These are phyloP conservation scores for Eriocheir sinensis DNA, from an alignment of 1,140 invertebrate genomes.

Conservation along the genomic window DNA sequence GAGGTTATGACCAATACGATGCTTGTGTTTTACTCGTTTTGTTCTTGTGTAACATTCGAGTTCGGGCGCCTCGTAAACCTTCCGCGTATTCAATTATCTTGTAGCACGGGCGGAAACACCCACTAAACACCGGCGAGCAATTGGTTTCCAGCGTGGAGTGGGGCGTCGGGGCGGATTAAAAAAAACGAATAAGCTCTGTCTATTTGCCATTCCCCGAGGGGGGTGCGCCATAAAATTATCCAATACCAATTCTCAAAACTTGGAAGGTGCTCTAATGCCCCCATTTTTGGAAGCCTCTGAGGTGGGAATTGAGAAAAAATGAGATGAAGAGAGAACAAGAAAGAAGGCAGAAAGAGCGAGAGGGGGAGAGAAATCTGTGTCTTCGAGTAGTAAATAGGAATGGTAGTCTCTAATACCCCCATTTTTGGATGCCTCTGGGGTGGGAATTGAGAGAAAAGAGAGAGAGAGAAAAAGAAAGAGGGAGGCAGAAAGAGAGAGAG, in stretches of 20 bases:
- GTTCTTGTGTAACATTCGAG: no score
- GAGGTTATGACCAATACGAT: no score
- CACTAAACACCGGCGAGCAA: neutral
- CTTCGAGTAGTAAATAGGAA: no score
- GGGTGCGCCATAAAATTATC: neutral
- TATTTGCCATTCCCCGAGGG: neutral
- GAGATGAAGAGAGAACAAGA: no score
- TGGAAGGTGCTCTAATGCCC: neutral
- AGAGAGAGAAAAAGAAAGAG: no score
- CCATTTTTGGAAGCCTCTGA: neutral
- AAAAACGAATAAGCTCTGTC: neutral
- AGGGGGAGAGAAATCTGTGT: neutral
- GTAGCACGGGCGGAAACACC: no score
- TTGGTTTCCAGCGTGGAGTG: neutral
- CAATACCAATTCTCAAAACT: slow-evolving; percentile 5
- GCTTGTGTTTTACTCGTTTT: no score
- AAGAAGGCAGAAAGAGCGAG: no score
- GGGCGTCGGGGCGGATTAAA: neutral
- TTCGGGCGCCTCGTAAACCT: no score
- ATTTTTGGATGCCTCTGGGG: neutral
- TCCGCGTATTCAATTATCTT: no score
- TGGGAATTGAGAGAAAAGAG: neutral
- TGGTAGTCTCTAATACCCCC: neutral
- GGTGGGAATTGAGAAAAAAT: neutral
- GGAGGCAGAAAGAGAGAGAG: no score